Evolutionary conservation across 2,888 invertebrate genomes (phyloP), one percentile per base, ranked within the genome.

Genomic region (Drosophila antonietae): DNA sequence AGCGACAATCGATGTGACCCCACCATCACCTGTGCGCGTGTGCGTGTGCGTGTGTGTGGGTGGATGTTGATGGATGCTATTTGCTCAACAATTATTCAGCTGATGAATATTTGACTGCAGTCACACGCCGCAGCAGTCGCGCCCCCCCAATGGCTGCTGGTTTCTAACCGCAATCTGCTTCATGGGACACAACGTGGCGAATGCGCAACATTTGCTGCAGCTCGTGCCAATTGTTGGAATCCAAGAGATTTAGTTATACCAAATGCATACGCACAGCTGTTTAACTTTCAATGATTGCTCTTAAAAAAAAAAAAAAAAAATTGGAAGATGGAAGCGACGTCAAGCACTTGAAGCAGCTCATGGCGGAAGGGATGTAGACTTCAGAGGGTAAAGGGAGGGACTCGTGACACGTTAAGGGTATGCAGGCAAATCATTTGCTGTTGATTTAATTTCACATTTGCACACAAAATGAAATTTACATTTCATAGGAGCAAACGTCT

Each of bases 371-470:
- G 10, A 1, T 18, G 12, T 8, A 3, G 1, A 8, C 8, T n/a
- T 9, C 28, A 28, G 28, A 2, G 15, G 6, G 2, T 31, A 12
- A 12, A 31, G 31, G n/a, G 14, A 37, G 20, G n/a, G 12, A 12
- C 23, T 2, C 5, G 47, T n/a, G 28, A n/a, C 28, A 49, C 47
- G 47, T 31, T 49, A n/a, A 28, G 47, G 47, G n/a, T 28, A 28
- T 31, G 49, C 14, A 49, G 49, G 2, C 64, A 68, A 77, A 74
- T 72, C 65, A 83, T 81, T 80, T 77, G 83, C 68, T 65, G 70
- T 66, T 78, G 84, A 75, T 72, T 83, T 81, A 75, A 81, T 81
- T 78, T 71, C 73, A 59, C 67, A 81, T 70, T 65, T 63, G 74
- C 61, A 49, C 56, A 59, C 74, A 47, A 81, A 80, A 70, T 49